Evolutionary conservation across 2,113 vertebrate genomes (phyloP), one percentile per base, ranked within the genome.

Genomic region (Eurystomus gularis): DNA sequence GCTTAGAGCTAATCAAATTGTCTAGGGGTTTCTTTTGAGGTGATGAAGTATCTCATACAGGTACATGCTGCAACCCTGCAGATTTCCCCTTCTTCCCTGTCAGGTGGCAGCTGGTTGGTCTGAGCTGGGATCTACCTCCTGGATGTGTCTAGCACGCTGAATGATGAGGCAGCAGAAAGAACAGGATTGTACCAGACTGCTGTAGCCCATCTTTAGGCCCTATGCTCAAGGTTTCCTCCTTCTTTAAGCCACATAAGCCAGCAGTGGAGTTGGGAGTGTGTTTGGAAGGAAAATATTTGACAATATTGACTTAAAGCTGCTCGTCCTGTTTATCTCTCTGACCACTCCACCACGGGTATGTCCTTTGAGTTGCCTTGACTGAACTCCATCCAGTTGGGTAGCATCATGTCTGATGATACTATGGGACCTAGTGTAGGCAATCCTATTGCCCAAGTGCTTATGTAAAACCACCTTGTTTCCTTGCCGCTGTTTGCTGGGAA

Each of bases 91-190:
- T 28, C 35, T 76, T 66, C 28, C 26, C 4, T 79, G 25, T 26
- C 48, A 55, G 52, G 57, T 5, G 14, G 52, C 39, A 65, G 3
- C 10, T 87, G 10, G 13, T 83, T 0, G 0, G 1, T 29, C 29
- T 73, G 69, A 84, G 54, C 48, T 88, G 86, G 39, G 58, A 57
- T 96, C 92, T 86, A 5, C 52, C 29, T 90, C 48, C 52, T 86
- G 70, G 52, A 26, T n/a, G 42, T 48, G 39, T 82, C 20, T 25
- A 48, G 16, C 5, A 35, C 46, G 26, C 8, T 0, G 0, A 66
- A 37, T 9, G 18, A n/a, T 8, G 51, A 35, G 82, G 24, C 24
- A 66, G 48, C 52, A 86, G 70, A 72, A 14, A 42, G 9, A 39
- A 24, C 25, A 82, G 71, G 23, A n/a, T 15, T 52, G 33, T 12